phyloP scores from a whole-genome alignment of 2,797 vertebrate species.

The Gymnopithys bicolor region DNA sequence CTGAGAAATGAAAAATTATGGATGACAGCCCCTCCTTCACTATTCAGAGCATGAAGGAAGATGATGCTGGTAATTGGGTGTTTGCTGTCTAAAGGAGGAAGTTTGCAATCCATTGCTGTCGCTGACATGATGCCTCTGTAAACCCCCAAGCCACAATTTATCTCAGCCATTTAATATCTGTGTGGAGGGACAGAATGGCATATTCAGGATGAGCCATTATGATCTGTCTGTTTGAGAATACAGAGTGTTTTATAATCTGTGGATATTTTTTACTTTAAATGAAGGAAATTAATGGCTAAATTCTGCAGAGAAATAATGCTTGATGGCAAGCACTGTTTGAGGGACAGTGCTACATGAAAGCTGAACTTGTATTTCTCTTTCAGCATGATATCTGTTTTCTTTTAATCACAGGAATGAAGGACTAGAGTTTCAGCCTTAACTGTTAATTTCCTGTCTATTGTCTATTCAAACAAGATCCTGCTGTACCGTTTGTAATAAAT shows the following conservation, averaged over 20 bases:
- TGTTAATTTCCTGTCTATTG: conserved; percentile 63
- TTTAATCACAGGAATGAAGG: conserved; percentile 58
- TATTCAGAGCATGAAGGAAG: conserved; percentile 15
- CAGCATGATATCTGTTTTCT: conserved; percentile 60
- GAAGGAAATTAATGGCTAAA: conserved; percentile 41
- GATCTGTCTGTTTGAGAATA: conserved; percentile 35
- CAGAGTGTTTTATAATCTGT: conserved; percentile 17
- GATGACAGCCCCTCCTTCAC: conserved; percentile 10
- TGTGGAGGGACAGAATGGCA: conserved; percentile 7
- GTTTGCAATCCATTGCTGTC: conserved; percentile 46
- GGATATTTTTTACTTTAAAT: conserved; percentile 45
- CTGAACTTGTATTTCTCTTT: conserved; percentile 46
- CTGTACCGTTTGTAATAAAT: conserved; percentile 28
- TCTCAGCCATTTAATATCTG: conserved; percentile 58
- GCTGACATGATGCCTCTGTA: conserved; percentile 13
- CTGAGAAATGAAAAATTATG: conserved; percentile 18
- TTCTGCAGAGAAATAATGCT: conserved; percentile 30
- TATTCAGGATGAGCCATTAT: conserved; percentile 54
- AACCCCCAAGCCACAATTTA: conserved; percentile 24
- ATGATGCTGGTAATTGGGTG: conserved; percentile 52
- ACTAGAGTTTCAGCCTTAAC: conserved; percentile 50
- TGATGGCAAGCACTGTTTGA: background rate
- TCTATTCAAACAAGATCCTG: conserved; percentile 55
- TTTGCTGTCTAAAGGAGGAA: conserved; percentile 53
- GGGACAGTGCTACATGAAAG: conserved; percentile 40